These are phyloP conservation scores for Pollimyrus isidori DNA, from an alignment of 2,113 vertebrate species.

Conservation along the genomic window DNA sequence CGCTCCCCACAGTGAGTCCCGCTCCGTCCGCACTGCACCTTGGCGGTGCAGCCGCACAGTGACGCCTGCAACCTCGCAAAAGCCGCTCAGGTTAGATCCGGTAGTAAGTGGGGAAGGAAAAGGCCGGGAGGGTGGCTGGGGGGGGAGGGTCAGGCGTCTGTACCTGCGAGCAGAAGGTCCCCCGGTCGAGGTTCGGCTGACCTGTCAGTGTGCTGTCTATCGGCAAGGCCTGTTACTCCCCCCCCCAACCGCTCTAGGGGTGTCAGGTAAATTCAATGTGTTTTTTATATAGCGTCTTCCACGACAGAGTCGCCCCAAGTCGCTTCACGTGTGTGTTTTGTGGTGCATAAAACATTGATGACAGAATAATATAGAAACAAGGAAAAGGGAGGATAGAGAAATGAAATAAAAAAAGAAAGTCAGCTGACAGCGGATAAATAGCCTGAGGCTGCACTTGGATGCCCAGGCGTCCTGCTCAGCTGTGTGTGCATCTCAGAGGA, in stretches of 20 bases:
- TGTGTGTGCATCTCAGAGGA: background rate
- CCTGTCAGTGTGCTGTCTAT: background rate
- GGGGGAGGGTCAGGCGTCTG: background rate
- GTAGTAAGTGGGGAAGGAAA: background rate
- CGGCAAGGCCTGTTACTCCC: background rate
- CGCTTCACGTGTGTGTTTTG: background rate
- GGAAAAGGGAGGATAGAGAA: background rate
- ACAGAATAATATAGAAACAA: background rate
- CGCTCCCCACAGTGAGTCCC: conserved; percentile 67
- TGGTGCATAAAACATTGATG: background rate
- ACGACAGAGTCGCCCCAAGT: background rate
- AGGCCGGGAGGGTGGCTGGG: background rate
- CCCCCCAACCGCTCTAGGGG: background rate
- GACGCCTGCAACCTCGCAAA: background rate
- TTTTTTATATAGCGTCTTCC: background rate
- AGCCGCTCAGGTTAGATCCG: background rate
- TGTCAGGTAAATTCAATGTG: background rate
- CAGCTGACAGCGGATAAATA: background rate
- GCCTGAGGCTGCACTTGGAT: background rate
- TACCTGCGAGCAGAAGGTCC: background rate
- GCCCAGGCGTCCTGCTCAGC: background rate
- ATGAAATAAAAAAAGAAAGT: background rate
- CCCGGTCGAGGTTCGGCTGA: background rate
- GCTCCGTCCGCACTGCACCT: background rate
- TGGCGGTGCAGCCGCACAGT: background rate